A percentile compares a stretch with the other conserved stretches of the same genome.
phyloP scores from a whole-genome alignment of 1,140 invertebrate species.

The Drosophila mojavensis region DNA sequence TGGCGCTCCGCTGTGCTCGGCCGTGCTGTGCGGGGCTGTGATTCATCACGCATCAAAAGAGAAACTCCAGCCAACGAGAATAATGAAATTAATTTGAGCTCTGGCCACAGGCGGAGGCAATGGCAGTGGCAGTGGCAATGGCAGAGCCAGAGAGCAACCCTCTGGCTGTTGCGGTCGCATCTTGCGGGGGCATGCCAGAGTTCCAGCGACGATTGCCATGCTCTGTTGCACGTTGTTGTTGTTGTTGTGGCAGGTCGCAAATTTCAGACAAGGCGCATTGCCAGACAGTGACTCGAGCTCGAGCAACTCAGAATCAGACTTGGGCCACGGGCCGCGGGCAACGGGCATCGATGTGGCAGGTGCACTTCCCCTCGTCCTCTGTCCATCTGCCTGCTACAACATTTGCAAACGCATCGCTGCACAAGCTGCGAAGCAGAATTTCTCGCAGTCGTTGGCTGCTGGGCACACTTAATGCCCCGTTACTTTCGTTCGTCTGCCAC shows the following conservation, averaged over 20 bases:
- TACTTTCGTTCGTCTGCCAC: slow-evolving; percentile 24
- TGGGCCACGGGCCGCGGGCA: background rate
- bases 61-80: slow-evolving; percentile 61
- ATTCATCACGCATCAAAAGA: slow-evolving; percentile 63
- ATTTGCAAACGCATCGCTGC: slow-evolving; percentile 52
- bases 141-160: slow-evolving; percentile 11
- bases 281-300: slow-evolving; percentile 51
- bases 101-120: slow-evolving; percentile 31
- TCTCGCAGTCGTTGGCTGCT: slow-evolving; percentile 27
- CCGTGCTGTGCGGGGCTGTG: slow-evolving; percentile 12
- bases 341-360: slow-evolving; percentile 10
- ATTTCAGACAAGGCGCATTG: slow-evolving; percentile 58
- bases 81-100: slow-evolving; percentile 72
- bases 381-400: slow-evolving; percentile 1
- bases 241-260: slow-evolving; percentile 44
- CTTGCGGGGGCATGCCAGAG: slow-evolving; percentile 56
- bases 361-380: slow-evolving; percentile 6
- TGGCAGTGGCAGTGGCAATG: background rate
- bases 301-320: slow-evolving; percentile 20
- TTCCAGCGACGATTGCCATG: slow-evolving; percentile 55
- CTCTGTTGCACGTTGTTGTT: slow-evolving; percentile 41
- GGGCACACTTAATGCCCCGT: slow-evolving; percentile 55
- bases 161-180: slow-evolving; percentile 39
- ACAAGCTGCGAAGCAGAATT: slow-evolving; percentile 32
- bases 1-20: background rate